A percentile compares a stretch with the other conserved stretches of the same genome.
phyloP scores from a whole-genome alignment of 2,113 vertebrate species.

The Anguilla rostrata region DNA sequence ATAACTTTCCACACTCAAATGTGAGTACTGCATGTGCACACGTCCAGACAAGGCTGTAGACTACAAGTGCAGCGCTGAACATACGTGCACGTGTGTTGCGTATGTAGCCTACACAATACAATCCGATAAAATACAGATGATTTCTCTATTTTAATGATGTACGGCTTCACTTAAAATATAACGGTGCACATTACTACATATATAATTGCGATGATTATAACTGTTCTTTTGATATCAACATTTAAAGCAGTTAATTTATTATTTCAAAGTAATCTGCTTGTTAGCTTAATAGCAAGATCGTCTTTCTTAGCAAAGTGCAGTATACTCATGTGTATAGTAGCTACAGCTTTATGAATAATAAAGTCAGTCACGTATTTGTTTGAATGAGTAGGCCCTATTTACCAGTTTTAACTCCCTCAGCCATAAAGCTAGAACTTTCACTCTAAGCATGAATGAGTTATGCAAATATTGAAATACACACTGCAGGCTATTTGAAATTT shows the following conservation, averaged over 20 bases:
- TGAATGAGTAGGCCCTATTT: neutral
- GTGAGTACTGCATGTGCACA: too few species aligned
- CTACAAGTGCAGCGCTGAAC: too few species aligned
- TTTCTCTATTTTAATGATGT: neutral
- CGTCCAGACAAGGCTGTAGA: too few species aligned
- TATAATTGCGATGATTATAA: neutral
- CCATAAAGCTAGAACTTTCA: neutral
- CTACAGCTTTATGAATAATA: neutral
- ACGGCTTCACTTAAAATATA: neutral
- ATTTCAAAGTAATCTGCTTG: neutral
- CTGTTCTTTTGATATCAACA: neutral
- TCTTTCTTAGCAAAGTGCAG: neutral
- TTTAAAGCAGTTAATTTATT: neutral
- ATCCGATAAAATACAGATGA: too few species aligned
- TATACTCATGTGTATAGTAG: neutral
- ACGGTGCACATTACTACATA: neutral
- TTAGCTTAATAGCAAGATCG: neutral
- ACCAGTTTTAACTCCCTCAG: neutral
- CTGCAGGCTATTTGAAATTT: neutral
- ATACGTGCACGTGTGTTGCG: too few species aligned
- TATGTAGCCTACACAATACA: too few species aligned
- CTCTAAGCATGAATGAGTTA: neutral
- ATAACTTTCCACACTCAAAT: too few species aligned
- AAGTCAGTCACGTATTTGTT: neutral
- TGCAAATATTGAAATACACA: neutral